These are phyloP conservation scores for Zaprionus ornatus DNA, from an alignment of 1,140 invertebrate genomes.

Conservation along the genomic window DNA sequence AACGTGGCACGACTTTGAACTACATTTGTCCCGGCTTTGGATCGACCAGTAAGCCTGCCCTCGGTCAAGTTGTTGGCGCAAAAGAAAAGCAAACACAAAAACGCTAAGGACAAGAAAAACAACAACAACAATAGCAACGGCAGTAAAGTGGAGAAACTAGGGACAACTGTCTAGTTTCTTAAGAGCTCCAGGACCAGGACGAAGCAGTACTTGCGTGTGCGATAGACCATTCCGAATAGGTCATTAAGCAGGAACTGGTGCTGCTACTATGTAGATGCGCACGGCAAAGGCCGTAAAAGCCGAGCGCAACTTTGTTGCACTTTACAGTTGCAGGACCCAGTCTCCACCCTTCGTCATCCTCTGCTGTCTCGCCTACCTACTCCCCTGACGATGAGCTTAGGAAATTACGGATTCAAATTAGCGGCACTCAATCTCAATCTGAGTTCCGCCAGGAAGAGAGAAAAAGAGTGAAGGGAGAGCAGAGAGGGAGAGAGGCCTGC, in stretches of 20 bases:
- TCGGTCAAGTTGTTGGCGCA: slow-evolving; percentile 46
- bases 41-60: slow-evolving; percentile 25
- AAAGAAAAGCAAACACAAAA: slow-evolving; percentile 11
- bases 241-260: slow-evolving; percentile 46
- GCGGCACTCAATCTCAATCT: slow-evolving; percentile 79
- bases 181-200: slow-evolving; percentile 43
- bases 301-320: slow-evolving; percentile 1
- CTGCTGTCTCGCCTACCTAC: not conserved
- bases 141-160: not conserved
- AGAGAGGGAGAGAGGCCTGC: not conserved
- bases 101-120: slow-evolving; percentile 32
- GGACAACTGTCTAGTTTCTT: slow-evolving; percentile 55
- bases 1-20: slow-evolving; percentile 81
- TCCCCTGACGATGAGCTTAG: slow-evolving; percentile 25
- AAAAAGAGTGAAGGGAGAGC: not conserved
- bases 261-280: slow-evolving; percentile 26
- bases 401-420: slow-evolving; percentile 81
- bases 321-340: not conserved
- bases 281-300: not conserved
- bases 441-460: slow-evolving; percentile 56
- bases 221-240: slow-evolving; percentile 61
- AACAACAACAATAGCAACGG: slow-evolving; percentile 11
- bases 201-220: slow-evolving; percentile 51
- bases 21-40: slow-evolving; percentile 65
- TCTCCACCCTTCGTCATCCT: not conserved